These are phyloP conservation scores for Eurosta solidaginis DNA, from an alignment of 1,140 invertebrate species.

Conservation along the genomic window DNA sequence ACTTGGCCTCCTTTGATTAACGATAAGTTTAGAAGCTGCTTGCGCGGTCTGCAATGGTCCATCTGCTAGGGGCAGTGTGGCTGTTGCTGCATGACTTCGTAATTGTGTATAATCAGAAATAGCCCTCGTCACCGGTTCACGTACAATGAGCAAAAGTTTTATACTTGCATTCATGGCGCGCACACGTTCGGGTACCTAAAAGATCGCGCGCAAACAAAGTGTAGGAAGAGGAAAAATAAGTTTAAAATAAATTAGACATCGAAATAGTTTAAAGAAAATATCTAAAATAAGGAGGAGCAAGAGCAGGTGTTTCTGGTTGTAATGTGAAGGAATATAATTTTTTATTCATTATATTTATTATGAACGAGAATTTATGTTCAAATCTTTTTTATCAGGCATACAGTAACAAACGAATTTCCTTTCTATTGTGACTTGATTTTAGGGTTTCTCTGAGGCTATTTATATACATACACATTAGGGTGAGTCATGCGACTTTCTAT, in stretches of 20 bases:
- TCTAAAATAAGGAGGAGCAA: too few species aligned
- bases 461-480: too few species aligned
- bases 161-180: conserved; percentile 91
- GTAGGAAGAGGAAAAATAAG: background rate
- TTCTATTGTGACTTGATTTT: too few species aligned
- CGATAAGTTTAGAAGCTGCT: background rate
- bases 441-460: too few species aligned
- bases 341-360: background rate
- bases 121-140: conserved; percentile 92
- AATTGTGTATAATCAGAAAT: conserved; percentile 96
- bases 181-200: conserved; percentile 82
- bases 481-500: too few species aligned
- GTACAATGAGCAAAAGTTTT: conserved; percentile 90
- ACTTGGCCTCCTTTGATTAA: background rate
- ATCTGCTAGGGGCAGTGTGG: conserved; percentile 62
- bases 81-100: conserved; percentile 74
- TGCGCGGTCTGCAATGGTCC: background rate
- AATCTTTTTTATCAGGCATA: too few species aligned
- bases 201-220: background rate
- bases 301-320: background rate
- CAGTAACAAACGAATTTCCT: too few species aligned
- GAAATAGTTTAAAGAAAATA: background rate
- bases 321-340: background rate
- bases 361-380: too few species aligned
- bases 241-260: background rate